Base-by-base conservation (phyloP, 2,888 invertebrate species). In the Nycteola revayana region DNA sequence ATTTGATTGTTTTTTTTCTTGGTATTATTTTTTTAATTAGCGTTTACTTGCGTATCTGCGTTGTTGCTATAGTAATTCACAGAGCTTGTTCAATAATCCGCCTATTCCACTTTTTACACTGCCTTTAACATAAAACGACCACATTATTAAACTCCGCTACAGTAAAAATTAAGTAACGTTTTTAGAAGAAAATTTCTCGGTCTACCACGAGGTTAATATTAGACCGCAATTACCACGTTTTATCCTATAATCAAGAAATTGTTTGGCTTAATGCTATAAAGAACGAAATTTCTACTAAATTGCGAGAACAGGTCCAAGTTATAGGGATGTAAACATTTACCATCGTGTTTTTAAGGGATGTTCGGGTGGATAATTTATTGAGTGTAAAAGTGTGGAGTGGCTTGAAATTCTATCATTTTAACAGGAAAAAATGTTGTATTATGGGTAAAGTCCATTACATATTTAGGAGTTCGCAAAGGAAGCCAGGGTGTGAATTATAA, bases 231-330 rank as follows among this genome's bases (percentile, higher is more conserved):
- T 44, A 46, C 32, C 43, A 33, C 32, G 28, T 36, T 42, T 32
- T 29, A 55, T 35, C 24, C 20, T 23, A 41, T 55, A 44, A 55
- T 55, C 32, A 41, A 59, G 51, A 44, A 49, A 58, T 37, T 50
- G 43, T 54, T 40, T 34, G 34, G 31, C 38, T 8, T 10, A 20
- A 14, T 28, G 36, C 28, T 42, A 35, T 54, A 46, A 49, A 49
- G 38, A 55, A 41, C 36, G 4, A 42, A 50, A 41, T 40, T 40
- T 42, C 29, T 22, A 38, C 29, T 9, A 8, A 21, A 29, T 9
- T 7, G 4, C 27, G 32, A 25, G 31, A 30, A 40, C 32, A 33
- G 30, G 39, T 40, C 29, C 29, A 27, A 34, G 29, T 37, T 36
- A 53, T 53, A 41, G 30, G 20, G 25, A 10, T 39, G 45, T 35